Base-by-base conservation (phyloP, 53 echinoderm and acorn worm species). In the Arbacia lixula region DNA sequence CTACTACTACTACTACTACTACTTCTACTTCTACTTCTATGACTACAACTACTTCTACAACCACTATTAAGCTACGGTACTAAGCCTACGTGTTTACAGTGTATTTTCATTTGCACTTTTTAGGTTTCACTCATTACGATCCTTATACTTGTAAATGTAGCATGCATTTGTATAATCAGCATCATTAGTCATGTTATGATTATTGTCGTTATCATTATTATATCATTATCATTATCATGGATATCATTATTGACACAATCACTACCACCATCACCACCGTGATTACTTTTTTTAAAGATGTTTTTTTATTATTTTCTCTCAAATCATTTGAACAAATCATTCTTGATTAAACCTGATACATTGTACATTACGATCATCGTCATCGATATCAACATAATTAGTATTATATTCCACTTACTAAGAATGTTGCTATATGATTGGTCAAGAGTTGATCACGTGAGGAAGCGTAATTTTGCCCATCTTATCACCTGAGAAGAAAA, bases 11-110 rank as follows among this genome's bases (percentile, higher is more conserved):
- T 6, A 54, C 76, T 35, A 53, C 54, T 29, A 53, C n/a, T 75
- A 34, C 32, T 32, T 52, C 55, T 75, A 75, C 76, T 52, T 27
- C 76, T 75, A 75, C 76, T 75, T 52, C 76, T 75, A 68, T 1
- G 12, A 68, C 69, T 42, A 41, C 39, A 1, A 41, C 41, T 41
- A 40, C 69, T 34, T n/a, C 36, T 3, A 52, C 55, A 11, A 33
- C 76, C 31, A 28, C 53, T 75, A 49, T 32, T 75, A 53, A n/a
- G n/a, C n/a, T n/a, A n/a, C n/a, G n/a, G n/a, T n/a, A n/a, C n/a
- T n/a, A n/a, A n/a, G n/a, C n/a, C n/a, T n/a, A n/a, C n/a, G n/a
- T n/a, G n/a, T n/a, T n/a, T n/a, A n/a, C n/a, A n/a, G n/a, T n/a
- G n/a, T 46, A 46, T 46, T 46, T 10, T 46, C 14, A 46, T 46